phyloP scores from a whole-genome alignment of 1,140 invertebrate species.

The Drosophila grimshawi region DNA sequence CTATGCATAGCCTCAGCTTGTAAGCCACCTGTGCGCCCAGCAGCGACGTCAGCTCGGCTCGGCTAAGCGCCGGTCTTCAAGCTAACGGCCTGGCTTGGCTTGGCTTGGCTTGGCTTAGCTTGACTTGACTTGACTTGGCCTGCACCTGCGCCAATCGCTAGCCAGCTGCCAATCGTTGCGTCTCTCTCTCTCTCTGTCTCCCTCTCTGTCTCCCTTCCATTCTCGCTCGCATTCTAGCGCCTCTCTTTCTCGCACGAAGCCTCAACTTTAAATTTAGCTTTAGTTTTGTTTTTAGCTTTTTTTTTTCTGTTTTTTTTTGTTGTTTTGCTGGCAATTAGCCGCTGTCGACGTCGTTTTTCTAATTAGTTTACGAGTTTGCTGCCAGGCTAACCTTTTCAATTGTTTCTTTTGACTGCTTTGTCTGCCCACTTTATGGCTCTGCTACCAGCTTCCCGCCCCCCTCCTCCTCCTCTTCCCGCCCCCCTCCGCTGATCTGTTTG shows the following conservation, averaged over 20 bases:
- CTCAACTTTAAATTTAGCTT: conserved; percentile 27
- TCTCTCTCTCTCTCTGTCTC: conserved; percentile 22
- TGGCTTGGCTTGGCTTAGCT: too few relatives aligned
- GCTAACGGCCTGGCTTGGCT: conserved; percentile 42
- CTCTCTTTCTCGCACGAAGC: conserved; percentile 54
- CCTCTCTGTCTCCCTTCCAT: background rate
- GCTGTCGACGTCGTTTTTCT: conserved; percentile 55
- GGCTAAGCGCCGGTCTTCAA: conserved; percentile 46
- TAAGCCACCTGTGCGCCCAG: conserved; percentile 70
- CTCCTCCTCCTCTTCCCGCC: background rate
- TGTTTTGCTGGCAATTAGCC: conserved; percentile 67
- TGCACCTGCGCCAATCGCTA: conserved; percentile 78
- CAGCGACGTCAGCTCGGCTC: conserved; percentile 23
- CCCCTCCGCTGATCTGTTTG: background rate
- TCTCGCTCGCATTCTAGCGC: conserved; percentile 21
- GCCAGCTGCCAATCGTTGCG: conserved; percentile 52
- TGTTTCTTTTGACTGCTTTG: conserved; percentile 34
- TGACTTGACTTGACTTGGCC: conserved; percentile 10
- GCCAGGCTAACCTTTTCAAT: conserved; percentile 69
- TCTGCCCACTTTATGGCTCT: too few relatives aligned
- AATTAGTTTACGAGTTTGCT: conserved; percentile 69
- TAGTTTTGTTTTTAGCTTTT: background rate
- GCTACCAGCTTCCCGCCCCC: background rate
- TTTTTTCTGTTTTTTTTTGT: conserved; percentile 6
- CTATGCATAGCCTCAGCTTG: conserved; percentile 31